Conservation (phyloP, 2,797 vertebrate genomes). For the Ptychobarbus kaznakovi region DNA sequence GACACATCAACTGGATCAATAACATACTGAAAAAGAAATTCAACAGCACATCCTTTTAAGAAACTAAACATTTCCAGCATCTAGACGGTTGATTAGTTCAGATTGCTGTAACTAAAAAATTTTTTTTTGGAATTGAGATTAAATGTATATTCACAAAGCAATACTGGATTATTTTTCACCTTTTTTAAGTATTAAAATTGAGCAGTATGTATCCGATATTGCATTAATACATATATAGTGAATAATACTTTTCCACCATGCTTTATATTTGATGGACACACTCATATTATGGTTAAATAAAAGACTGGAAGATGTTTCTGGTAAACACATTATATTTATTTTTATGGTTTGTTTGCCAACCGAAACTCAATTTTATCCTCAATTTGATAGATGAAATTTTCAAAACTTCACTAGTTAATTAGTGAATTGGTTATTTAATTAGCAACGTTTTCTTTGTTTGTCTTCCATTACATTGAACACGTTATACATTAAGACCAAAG, state of each 20-base stretch:
- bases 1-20: constrained; percentile 63
- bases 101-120: neutral
- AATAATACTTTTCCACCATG: neutral
- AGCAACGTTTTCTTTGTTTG: constrained; percentile 1
- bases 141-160: constrained; percentile 5
- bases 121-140: neutral
- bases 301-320: neutral
- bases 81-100: neutral
- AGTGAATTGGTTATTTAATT: neutral
- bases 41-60: constrained; percentile 48
- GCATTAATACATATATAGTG: neutral
- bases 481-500: neutral
- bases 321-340: neutral
- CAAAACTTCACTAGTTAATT: neutral
- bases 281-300: neutral
- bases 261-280: neutral
- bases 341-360: neutral
- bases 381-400: neutral
- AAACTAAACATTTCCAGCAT: neutral
- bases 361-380: neutral
- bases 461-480: neutral
- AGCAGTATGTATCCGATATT: neutral
- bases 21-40: constrained; percentile 47
- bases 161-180: neutral
- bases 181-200: neutral